Percentiles rank a stretch among this genome's conserved stretches.
Conservation (phyloP, 2,113 vertebrate genomes). For the Amazona guildingii region DNA sequence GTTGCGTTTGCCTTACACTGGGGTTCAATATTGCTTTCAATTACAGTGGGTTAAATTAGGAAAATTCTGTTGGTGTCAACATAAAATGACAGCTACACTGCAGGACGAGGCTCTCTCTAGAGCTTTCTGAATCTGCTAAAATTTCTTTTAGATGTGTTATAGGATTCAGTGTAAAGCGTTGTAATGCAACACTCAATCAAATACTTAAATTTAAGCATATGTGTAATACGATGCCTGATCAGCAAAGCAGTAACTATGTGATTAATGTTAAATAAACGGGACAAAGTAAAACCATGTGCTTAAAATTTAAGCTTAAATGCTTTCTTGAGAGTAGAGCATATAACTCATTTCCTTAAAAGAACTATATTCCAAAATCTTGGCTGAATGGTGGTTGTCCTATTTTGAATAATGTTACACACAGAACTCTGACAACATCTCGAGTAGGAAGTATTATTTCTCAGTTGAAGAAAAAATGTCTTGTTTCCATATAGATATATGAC, state of each 20-base stretch:
- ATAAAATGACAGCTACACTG: background rate
- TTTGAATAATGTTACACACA: background rate
- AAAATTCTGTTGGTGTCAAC: background rate
- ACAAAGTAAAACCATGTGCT: slow-evolving; percentile 45
- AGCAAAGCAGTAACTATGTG: background rate
- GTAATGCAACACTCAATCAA: slow-evolving; percentile 37
- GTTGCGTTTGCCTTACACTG: background rate
- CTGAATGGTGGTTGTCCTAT: background rate
- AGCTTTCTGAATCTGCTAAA: slow-evolving; percentile 17
- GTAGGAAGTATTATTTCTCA: background rate
- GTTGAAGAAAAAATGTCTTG: background rate
- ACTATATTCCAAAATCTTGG: background rate
- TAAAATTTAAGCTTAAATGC: slow-evolving; percentile 16
- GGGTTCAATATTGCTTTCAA: background rate
- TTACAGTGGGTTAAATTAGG: background rate
- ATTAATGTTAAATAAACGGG: slow-evolving; percentile 45
- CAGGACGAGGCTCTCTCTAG: background rate
- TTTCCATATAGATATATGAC: background rate
- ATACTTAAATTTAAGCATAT: slow-evolving; percentile 33
- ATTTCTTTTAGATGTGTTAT: slow-evolving; percentile 1
- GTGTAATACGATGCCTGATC: background rate
- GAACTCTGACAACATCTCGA: background rate
- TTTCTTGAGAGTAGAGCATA: background rate
- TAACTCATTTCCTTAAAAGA: slow-evolving; percentile 25
- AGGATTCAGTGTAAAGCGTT: background rate